A percentile compares a stretch with the other conserved stretches of the same genome.
Evolutionary conservation across 1,140 invertebrate species (phyloP).

Genomic region (Trichonephila clavata): DNA sequence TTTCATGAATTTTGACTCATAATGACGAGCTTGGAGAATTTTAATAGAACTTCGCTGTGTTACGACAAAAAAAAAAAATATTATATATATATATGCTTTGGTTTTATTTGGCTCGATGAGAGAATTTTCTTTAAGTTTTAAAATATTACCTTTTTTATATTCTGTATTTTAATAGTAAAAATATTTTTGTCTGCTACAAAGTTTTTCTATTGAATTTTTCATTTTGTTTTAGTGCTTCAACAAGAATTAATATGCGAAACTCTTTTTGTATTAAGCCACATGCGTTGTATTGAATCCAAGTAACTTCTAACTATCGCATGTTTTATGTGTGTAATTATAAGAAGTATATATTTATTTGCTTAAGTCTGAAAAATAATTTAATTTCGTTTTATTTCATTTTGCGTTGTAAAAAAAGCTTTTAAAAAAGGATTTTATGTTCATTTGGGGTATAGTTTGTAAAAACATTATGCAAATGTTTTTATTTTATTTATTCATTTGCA

Average conservation of each 20-base stretch:
- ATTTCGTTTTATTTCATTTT: no score
- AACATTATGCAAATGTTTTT: background rate
- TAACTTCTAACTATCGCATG: no score
- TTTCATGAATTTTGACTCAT: slow-evolving; percentile 27
- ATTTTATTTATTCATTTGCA: no score
- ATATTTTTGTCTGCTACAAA: background rate
- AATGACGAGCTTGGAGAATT: background rate
- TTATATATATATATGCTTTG: background rate
- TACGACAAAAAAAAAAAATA: background rate
- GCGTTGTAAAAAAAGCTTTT: no score
- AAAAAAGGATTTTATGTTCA: no score
- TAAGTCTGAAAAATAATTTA: no score
- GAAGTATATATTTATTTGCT: no score
- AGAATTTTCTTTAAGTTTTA: background rate
- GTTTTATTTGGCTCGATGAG: background rate
- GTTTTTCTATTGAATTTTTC: background rate
- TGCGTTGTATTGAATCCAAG: no score
- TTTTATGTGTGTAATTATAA: no score
- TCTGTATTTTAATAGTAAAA: background rate
- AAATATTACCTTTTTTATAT: background rate
- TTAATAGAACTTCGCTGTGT: slow-evolving; percentile 25
- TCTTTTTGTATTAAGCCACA: no score
- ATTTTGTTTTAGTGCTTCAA: no score
- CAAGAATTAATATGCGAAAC: no score
- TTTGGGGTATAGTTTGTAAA: background rate